Percentiles rank a stretch among this genome's conserved stretches.
These are phyloP conservation scores for Lycorma delicatula DNA, from an alignment of 1,140 invertebrate genomes.

Conservation along the genomic window DNA sequence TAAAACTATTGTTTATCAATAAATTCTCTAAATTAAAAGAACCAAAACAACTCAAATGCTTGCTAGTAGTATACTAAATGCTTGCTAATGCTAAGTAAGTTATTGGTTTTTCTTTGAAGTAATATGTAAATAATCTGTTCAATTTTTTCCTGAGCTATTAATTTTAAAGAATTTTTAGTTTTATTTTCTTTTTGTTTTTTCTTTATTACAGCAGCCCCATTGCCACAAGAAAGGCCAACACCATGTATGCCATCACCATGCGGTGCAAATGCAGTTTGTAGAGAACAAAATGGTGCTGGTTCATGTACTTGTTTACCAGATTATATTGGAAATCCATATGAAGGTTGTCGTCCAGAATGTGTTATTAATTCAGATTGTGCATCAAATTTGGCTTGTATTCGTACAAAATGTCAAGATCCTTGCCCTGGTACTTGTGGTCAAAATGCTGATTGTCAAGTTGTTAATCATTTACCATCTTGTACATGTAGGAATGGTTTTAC, in stretches of 20 bases:
- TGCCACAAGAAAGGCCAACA: slow-evolving; percentile 30
- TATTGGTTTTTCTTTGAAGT: background rate
- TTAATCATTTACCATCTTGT: slow-evolving; percentile 48
- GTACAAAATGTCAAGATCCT: slow-evolving; percentile 57
- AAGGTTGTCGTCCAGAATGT: slow-evolving; percentile 59
- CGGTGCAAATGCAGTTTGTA: slow-evolving; percentile 66
- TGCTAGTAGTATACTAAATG: too few species aligned
- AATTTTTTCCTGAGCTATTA: too few species aligned
- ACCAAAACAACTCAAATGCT: too few species aligned
- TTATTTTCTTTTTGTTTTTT: slow-evolving; percentile 20
- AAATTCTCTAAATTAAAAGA: too few species aligned
- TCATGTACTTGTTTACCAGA: slow-evolving; percentile 48
- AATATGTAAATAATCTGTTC: background rate
- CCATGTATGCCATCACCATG: slow-evolving; percentile 70
- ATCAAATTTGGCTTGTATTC: slow-evolving; percentile 51
- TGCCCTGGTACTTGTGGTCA: slow-evolving; percentile 48
- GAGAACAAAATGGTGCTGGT: slow-evolving; percentile 64
- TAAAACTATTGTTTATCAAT: too few species aligned
- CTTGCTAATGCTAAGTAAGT: slow-evolving; percentile 40
- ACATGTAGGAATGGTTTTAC: slow-evolving; percentile 41
- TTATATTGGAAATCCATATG: slow-evolving; percentile 46
- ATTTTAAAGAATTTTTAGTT: too few species aligned
- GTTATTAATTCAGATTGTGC: slow-evolving; percentile 58
- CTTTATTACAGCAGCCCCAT: slow-evolving; percentile 20
- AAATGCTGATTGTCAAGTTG: slow-evolving; percentile 45